A percentile compares a stretch with the other conserved stretches of the same genome.
Conservation (phyloP, 2,113 vertebrate species). For the Gopherus evgoodei region DNA sequence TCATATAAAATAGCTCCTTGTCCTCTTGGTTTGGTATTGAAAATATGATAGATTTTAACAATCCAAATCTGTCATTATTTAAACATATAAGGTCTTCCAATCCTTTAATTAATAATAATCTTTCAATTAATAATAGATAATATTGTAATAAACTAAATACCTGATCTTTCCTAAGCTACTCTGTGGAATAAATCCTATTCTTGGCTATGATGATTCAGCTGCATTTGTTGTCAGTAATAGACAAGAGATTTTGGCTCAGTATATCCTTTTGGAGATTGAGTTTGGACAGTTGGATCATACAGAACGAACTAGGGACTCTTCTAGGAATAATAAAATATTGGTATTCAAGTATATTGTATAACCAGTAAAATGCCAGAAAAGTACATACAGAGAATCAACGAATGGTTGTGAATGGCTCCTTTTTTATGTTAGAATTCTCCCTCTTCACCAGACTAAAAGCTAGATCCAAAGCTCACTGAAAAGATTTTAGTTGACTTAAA, state of each 20-base stretch:
- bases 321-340: not conserved
- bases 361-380: rapidly evolving
- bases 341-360: not conserved
- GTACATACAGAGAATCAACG: not conserved
- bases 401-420: not conserved
- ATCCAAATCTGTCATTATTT: not conserved
- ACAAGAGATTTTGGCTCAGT: not conserved
- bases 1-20: not conserved
- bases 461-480: not conserved
- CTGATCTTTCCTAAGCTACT: not conserved
- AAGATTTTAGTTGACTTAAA: not conserved
- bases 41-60: slow-evolving; percentile 3
- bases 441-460: not conserved
- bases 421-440: not conserved
- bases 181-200: not conserved
- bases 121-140: slow-evolving; percentile 36
- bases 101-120: slow-evolving; percentile 23
- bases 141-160: not conserved
- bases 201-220: not conserved
- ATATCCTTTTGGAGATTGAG: not conserved
- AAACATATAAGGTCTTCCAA: not conserved
- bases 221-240: not conserved
- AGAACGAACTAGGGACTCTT: not conserved
- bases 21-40: slow-evolving; percentile 10
- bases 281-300: not conserved